phyloP scores from a whole-genome alignment of 2,113 vertebrate genomes.

The Xyliphius kryptos region DNA sequence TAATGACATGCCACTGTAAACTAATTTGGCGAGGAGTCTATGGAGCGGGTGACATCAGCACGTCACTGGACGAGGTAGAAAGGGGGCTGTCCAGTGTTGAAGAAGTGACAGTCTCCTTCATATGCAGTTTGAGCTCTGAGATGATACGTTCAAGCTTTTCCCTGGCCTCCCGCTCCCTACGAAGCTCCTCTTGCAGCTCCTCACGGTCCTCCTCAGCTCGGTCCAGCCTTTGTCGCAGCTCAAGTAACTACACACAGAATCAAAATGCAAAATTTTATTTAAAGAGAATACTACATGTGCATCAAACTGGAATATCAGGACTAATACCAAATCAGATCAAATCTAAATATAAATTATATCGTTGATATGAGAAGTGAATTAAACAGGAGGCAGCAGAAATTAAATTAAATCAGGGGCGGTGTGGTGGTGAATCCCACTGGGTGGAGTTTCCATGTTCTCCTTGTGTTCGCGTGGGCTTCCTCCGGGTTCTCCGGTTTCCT shows the following conservation, averaged over 20 bases:
- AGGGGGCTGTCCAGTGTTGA: conserved; percentile 27
- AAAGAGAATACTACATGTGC: too few relatives aligned
- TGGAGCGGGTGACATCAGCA: conserved; percentile 19
- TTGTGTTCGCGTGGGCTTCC: too few relatives aligned
- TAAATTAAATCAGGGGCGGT: too few relatives aligned
- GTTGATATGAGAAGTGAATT: too few relatives aligned
- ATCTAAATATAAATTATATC: too few relatives aligned
- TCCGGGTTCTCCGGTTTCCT: too few relatives aligned
- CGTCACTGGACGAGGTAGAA: conserved; percentile 24
- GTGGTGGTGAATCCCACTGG: too few relatives aligned
- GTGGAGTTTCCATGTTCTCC: too few relatives aligned
- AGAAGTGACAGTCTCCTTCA: conserved; percentile 53
- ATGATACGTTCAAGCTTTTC: conserved; percentile 79
- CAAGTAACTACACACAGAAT: conserved; percentile 62
- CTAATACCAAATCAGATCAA: too few relatives aligned
- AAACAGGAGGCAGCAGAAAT: too few relatives aligned
- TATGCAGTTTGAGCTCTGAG: conserved; percentile 74
- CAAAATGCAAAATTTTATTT: not conserved
- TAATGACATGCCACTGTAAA: not conserved
- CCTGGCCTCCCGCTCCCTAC: conserved; percentile 76
- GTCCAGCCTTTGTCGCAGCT: conserved; percentile 74
- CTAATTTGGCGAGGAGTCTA: not conserved
- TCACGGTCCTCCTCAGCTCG: conserved; percentile 78
- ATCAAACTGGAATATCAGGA: too few relatives aligned
- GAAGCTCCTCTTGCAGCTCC: conserved; percentile 78